phyloP scores from a whole-genome alignment of 2,797 vertebrate genomes.

The Setipinna tenuifilis region DNA sequence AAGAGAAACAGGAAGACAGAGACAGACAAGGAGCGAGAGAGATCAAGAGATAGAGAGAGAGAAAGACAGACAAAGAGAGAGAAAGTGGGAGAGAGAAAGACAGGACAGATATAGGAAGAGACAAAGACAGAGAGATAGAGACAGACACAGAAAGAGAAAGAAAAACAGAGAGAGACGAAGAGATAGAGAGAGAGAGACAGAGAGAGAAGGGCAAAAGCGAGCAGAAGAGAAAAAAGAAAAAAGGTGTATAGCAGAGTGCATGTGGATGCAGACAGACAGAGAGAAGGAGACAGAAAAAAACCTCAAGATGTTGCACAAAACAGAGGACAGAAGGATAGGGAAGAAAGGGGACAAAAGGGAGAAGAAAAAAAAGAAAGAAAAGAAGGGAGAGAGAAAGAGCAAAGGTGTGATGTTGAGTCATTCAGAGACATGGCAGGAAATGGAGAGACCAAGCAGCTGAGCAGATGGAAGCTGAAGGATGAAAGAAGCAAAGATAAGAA shows the following conservation, averaged over 20 bases:
- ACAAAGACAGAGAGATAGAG: not conserved
- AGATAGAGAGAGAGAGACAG: conserved; percentile 26
- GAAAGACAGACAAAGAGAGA: not conserved
- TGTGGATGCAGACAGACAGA: not conserved
- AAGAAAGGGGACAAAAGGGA: not conserved
- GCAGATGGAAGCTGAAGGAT: conserved; percentile 47
- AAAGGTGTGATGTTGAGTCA: not conserved
- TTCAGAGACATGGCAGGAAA: not conserved
- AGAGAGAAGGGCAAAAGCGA: conserved; percentile 26
- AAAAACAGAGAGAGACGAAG: not conserved
- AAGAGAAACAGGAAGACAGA: not conserved
- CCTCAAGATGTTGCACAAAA: not conserved
- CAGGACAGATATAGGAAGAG: not conserved
- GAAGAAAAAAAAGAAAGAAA: conserved; percentile 31
- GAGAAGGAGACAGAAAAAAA: conserved; percentile 1
- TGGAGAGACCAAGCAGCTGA: conserved; percentile 29
- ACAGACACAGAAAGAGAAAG: not conserved
- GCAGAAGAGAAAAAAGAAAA: conserved; percentile 36
- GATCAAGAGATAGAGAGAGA: not conserved
- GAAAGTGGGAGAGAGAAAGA: not conserved
- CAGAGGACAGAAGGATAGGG: conserved; percentile 7
- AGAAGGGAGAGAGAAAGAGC: conserved; percentile 41
- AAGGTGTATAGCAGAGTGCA: not conserved
- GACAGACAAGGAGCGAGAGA: conserved; percentile 20
- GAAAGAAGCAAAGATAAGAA: conserved; percentile 42